Percentiles rank a stretch among this genome's conserved stretches.
Conservation (phyloP, 2,888 invertebrate genomes). For the Ferdinandea cuprea region DNA sequence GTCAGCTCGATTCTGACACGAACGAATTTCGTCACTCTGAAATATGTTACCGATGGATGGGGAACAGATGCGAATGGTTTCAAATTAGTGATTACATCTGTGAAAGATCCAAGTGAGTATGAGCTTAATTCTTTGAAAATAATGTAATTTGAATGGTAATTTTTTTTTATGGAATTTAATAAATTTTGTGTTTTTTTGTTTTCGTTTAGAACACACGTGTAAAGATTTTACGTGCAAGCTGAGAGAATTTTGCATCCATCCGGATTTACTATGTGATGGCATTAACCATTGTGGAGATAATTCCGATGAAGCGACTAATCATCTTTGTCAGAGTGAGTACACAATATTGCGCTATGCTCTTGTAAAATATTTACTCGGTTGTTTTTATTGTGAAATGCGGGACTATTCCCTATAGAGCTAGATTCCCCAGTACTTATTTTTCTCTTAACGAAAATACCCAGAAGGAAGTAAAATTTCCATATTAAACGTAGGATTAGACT, state of each 20-base stretch:
- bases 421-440: too few species aligned
- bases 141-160: not conserved
- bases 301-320: conserved; percentile 94
- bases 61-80: conserved; percentile 96
- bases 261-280: conserved; percentile 95
- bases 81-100: conserved; percentile 95
- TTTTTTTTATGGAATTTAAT: not conserved
- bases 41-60: conserved; percentile 96
- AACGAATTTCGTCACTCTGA: conserved; percentile 96
- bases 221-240: conserved; percentile 94
- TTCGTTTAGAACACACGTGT: conserved; percentile 90
- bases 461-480: too few species aligned
- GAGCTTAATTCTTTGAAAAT: conserved; percentile 1
- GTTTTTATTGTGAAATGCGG: too few species aligned
- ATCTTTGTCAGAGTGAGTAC: conserved; percentile 94
- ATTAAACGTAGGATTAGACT: too few species aligned
- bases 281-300: conserved; percentile 97
- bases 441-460: too few species aligned
- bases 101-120: conserved; percentile 96
- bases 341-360: too few species aligned
- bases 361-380: too few species aligned
- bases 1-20: conserved; percentile 95
- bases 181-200: not conserved
- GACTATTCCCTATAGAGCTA: too few species aligned
- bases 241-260: conserved; percentile 95